Evolutionary conservation across 2,888 invertebrate species (phyloP), one percentile per base, ranked within the genome.

Genomic region (Drosophila mettleri): DNA sequence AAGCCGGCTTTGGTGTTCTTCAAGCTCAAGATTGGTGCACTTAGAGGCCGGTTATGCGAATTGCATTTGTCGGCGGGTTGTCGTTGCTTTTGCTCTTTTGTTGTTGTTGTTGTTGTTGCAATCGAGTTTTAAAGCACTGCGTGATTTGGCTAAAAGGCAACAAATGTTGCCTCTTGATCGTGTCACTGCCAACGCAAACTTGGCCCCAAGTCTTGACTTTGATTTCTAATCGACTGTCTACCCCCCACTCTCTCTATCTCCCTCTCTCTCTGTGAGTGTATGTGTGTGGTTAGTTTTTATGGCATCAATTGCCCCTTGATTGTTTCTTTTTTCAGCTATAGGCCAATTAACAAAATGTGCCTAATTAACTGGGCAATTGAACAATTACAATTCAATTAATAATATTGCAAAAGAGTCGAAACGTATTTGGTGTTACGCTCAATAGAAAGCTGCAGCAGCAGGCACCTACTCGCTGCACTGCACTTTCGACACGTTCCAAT

Each of bases 41-140:
- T 76, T 64, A 62, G 72, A 51, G 71, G 70, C 86, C 83, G 86
- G 80, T 80, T 81, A 64, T 45, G 61, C 58, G 52, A 63, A 74
- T 62, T 66, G 79, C 62, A 71, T 59, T 80, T 53, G 53, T 52
- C 52, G 18, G 52, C 52, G 24, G 22, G 34, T n/a, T 51, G 22
- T 36, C 9, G 27, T 20, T 24, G 43, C n/a, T 41, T n/a, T n/a
- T 1, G 16, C 9, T 9, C n/a, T 41, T n/a, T n/a, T 1, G 16
- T 16, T 9, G 39, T 3, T n/a, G 41, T 20, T 39, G 57, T 72
- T 54, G 45, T 41, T 31, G 36, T 22, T 41, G 34, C 67, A 87
- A 81, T 84, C 87, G 70, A 84, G 85, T 85, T 70, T 86, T 74
- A 64, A 71, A 73, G 57, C 83, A 78, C 67, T 88, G 88, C 84